Conservation (phyloP, 2,113 vertebrate species). For the Speoplatyrhinus poulsoni region DNA sequence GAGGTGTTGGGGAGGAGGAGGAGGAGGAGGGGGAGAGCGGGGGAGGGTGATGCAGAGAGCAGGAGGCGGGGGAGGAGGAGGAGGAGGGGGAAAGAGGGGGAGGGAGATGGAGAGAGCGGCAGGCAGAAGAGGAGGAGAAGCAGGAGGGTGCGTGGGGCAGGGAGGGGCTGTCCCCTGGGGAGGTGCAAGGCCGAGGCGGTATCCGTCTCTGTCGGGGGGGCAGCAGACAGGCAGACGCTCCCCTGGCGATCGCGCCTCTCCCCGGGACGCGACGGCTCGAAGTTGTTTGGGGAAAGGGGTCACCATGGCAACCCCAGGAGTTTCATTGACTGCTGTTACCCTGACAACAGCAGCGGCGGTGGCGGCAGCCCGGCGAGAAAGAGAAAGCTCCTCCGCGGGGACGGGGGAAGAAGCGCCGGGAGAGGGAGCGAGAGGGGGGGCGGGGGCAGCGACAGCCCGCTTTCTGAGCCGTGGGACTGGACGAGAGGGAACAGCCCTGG, state of each 20-base stretch:
- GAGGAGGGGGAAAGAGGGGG: conserved; percentile 46
- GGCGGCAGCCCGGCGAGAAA: conserved; percentile 58
- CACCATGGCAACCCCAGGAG: conserved; percentile 74
- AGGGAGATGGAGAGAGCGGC: conserved; percentile 29
- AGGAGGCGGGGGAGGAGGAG: conserved; percentile 22
- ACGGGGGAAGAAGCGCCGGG: conserved; percentile 58
- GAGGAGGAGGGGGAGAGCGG: conserved; percentile 36
- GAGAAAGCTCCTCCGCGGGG: conserved; percentile 63
- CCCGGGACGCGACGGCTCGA: conserved; percentile 51
- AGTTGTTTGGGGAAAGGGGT: conserved; percentile 70
- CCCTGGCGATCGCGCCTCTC: conserved; percentile 66
- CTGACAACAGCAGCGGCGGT: conserved; percentile 72
- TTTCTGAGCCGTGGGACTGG: conserved; percentile 64
- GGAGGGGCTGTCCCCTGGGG: conserved; percentile 59
- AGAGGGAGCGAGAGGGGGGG: conserved; percentile 37
- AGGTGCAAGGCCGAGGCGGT: conserved; percentile 58
- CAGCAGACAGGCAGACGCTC: conserved; percentile 46
- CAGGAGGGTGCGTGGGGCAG: conserved; percentile 36
- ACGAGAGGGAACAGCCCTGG: conserved; percentile 25
- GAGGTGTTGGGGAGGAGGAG: conserved; percentile 54
- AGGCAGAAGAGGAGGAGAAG: conserved; percentile 15
- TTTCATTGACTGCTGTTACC: conserved; percentile 74
- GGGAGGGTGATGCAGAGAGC: conserved; percentile 9
- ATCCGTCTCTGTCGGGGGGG: conserved; percentile 63
- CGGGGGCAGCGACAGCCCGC: conserved; percentile 40